These are phyloP conservation scores for Neosalanx taihuensis DNA, from an alignment of 2,797 vertebrate genomes.

Conservation along the genomic window DNA sequence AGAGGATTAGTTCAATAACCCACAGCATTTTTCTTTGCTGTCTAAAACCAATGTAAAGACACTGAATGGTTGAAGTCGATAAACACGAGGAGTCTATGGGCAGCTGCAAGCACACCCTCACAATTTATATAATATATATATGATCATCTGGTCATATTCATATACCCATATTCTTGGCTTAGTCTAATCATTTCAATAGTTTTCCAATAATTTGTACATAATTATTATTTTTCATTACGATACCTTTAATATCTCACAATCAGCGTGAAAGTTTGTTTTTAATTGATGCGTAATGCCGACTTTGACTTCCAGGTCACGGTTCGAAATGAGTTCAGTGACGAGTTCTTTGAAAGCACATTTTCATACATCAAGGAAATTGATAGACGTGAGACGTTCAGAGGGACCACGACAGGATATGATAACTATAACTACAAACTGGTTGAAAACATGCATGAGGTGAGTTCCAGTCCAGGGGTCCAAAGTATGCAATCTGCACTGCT, in stretches of 20 bases:
- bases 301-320: conserved; percentile 73
- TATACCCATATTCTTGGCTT: too few species aligned
- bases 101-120: too few species aligned
- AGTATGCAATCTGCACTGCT: not conserved
- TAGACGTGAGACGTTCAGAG: conserved; percentile 14
- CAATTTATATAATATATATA: too few species aligned
- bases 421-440: conserved; percentile 48
- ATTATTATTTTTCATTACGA: not conserved
- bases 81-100: too few species aligned
- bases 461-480: not conserved
- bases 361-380: conserved; percentile 74
- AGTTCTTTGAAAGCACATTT: conserved; percentile 85
- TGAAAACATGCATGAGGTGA: conserved; percentile 36
- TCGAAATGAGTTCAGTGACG: conserved; percentile 85
- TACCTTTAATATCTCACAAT: not conserved
- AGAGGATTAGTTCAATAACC: too few species aligned
- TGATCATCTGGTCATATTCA: too few species aligned
- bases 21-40: too few species aligned
- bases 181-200: too few species aligned
- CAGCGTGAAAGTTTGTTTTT: not conserved
- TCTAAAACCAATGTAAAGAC: too few species aligned
- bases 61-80: too few species aligned
- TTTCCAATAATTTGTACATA: too few species aligned
- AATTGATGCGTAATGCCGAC: not conserved
- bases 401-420: conserved; percentile 49